phyloP scores from a whole-genome alignment of 2,797 vertebrate species.

The Hippoglossus hippoglossus region DNA sequence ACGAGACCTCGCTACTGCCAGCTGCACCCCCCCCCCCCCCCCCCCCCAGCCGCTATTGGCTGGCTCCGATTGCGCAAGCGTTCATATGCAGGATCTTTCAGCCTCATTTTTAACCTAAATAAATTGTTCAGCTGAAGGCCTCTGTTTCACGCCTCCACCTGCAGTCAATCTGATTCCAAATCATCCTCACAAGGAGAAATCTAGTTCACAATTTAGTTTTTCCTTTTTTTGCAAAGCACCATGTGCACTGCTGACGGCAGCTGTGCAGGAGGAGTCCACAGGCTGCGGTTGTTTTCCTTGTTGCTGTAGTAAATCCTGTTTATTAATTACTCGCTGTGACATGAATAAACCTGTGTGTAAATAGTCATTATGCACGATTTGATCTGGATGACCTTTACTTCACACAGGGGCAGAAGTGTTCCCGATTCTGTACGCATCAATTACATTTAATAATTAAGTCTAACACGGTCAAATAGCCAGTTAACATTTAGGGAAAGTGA shows the following conservation, averaged over 20 bases:
- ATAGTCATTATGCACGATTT: not conserved
- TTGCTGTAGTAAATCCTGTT: conserved; percentile 3
- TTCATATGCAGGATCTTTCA: too few relatives aligned
- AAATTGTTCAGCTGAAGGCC: not conserved
- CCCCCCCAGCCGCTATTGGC: too few relatives aligned
- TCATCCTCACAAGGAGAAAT: not conserved
- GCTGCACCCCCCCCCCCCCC: too few relatives aligned
- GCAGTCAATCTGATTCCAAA: not conserved
- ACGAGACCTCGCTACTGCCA: too few relatives aligned
- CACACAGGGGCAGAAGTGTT: not conserved
- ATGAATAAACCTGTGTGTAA: not conserved
- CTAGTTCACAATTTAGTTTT: not conserved
- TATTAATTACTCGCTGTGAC: conserved; percentile 1
- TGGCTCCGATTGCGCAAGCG: too few relatives aligned
- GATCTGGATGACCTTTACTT: not conserved
- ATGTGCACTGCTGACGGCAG: conserved; percentile 3
- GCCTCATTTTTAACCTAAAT: too few relatives aligned
- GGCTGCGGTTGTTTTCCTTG: conserved; percentile 5
- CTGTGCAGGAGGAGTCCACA: conserved; percentile 1
- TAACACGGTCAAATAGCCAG: too few relatives aligned
- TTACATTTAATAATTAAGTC: too few relatives aligned
- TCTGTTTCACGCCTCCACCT: not conserved
- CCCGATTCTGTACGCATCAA: too few relatives aligned
- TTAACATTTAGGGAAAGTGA: too few relatives aligned
- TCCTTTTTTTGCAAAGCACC: not conserved